Evolutionary conservation across 2,797 vertebrate genomes (phyloP), one percentile per base, ranked within the genome.

Genomic region (Okamejei kenojei): DNA sequence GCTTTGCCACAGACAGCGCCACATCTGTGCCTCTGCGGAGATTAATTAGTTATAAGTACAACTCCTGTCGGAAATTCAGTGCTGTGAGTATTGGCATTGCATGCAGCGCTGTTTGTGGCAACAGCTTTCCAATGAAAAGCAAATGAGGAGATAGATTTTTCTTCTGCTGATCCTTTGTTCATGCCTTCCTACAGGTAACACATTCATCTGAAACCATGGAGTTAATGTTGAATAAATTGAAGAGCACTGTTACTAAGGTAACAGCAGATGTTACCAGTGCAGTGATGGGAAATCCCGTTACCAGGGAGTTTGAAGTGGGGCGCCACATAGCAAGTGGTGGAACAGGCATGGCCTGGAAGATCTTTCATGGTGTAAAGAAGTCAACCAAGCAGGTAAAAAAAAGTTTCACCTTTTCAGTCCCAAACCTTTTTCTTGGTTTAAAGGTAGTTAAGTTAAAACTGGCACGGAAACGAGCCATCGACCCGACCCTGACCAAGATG

Each of bases 241-340:
- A 99, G 96, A 99, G 97, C 94, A 99, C 99, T 0, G 99, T 99
- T 95, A 99, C 98, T 13, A 99, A 99, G 96, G 99, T 99, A 95
- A 99, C 99, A 0, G 99, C 99, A 0, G 99, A 99, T 93, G 97
- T 99, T 95, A 99, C 99, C 95, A 99, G 98, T 26, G 98, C 99
- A 0, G 98, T 99, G 79, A 99, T 99, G 99, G 99, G 99, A 93
- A 99, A 99, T 95, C 99, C 99, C 0, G 98, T 99, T 94, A 99
- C 99, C 7, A 96, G 99, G 94, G 99, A 99, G 94, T 99, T 99
- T 93, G 99, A 99, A 95, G 98, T 99, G 21, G 98, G 99, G 26
- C 96, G 98, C 61, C 99, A 99, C 93, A 98, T 99, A 88, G 98
- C 99, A 94, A 99, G 99, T 76, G 98, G 98, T 81, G 99, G 99